Evolutionary conservation across 2,113 vertebrate species (phyloP), one percentile per base, ranked within the genome.

Genomic region (Gallinago jamesoni): DNA sequence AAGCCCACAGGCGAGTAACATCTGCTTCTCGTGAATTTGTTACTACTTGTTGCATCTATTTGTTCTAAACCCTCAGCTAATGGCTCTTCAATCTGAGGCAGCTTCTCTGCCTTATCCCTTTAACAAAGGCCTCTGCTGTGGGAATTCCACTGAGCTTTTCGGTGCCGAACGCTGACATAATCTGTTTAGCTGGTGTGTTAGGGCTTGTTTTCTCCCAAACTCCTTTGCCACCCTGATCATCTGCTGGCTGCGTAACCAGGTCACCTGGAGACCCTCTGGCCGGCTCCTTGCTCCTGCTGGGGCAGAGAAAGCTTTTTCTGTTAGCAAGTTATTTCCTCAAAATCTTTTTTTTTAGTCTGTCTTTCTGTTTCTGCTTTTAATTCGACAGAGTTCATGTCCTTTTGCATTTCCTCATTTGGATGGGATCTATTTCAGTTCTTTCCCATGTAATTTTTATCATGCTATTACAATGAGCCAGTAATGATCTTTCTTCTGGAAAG

Each of bases 161-260:
- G 67, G 17, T 1, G 0, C 68, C 13, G 7, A 86, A 64, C 0
- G 0, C 41, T 35, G 72, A 48, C 64, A 28, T n/a, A 7, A 60
- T 82, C 57, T 75, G 57, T 84, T 87, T 43, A 43, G 78, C 43
- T 90, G 30, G 27, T 78, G 16, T 53, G 14, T 72, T 90, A 83
- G 57, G 57, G 33, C 0, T 18, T 48, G 18, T 79, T 67, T 81
- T 23, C 39, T 78, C 57, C 39, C 53, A 30, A 5, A 63, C 12
- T 37, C 57, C 43, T 84, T 55, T 84, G 52, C 35, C 18, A 50
- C 37, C 8, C 25, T 50, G 22, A n/a, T 69, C 3, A 1, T 19
- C 47, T 72, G 62, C 74, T 72, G 69, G 21, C 52, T 35, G n/a
- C 18, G 4, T 5, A 24, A 7, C 50, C 30, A 7, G 11, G 18